A percentile compares a stretch with the other conserved stretches of the same genome.
Conservation (phyloP, 2,113 vertebrate species). For the Phaethon lepturus region DNA sequence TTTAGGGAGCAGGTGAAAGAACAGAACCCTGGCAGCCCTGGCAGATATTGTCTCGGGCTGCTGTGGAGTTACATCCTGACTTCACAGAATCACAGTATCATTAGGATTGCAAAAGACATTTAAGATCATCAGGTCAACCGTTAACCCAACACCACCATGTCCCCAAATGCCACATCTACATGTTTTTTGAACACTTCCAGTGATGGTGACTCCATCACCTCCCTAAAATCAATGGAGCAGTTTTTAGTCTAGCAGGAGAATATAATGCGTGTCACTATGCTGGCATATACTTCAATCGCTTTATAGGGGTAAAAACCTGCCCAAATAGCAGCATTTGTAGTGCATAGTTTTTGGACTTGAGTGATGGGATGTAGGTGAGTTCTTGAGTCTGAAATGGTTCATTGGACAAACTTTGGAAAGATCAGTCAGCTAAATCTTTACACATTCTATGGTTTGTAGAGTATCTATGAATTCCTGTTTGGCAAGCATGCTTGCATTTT, state of each 20-base stretch:
- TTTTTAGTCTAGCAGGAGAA: not conserved
- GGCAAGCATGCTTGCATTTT: not conserved
- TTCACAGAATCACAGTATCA: not conserved
- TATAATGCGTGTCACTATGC: not conserved
- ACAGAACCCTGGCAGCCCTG: not conserved
- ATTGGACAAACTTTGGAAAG: not conserved
- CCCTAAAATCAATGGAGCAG: not conserved
- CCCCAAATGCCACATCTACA: no score
- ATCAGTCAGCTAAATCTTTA: not conserved
- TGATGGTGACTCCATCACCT: no score
- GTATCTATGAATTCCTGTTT: not conserved
- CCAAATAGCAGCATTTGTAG: not conserved
- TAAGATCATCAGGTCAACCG: no score
- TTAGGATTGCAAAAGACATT: no score
- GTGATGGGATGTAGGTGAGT: not conserved
- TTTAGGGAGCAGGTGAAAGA: not conserved
- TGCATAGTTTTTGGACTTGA: not conserved
- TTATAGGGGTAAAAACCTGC: not conserved
- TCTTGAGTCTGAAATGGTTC: not conserved
- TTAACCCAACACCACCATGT: no score
- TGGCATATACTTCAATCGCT: not conserved
- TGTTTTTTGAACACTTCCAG: no score
- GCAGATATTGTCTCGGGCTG: not conserved
- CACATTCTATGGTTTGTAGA: not conserved
- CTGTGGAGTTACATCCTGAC: not conserved